Conservation (phyloP, 2,797 vertebrate genomes). For the Glossophaga mutica region DNA sequence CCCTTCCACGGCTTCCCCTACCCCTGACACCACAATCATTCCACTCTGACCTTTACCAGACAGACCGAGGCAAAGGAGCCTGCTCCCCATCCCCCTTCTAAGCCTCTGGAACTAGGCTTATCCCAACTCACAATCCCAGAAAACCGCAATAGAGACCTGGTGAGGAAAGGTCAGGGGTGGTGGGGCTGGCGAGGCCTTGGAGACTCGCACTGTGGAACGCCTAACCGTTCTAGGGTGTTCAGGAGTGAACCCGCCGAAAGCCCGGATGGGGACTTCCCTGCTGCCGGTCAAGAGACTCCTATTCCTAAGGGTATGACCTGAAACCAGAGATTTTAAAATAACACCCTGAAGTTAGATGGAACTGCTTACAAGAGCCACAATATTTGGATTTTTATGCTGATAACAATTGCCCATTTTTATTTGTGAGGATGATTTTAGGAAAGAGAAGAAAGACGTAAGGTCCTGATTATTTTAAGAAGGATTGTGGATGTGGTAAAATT, state of each 20-base stretch:
- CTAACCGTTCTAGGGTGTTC: not conserved
- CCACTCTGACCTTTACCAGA: conserved; percentile 55
- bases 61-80: not conserved
- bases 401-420: not conserved
- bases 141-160: not conserved
- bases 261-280: not conserved
- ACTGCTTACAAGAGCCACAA: not conserved
- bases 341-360: not conserved
- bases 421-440: not conserved
- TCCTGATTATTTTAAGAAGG: not conserved
- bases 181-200: not conserved
- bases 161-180: not conserved
- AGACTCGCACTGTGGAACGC: not conserved
- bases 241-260: not conserved
- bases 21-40: conserved; percentile 45
- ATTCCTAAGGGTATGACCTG: not conserved
- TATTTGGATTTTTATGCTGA: not conserved
- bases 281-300: not conserved
- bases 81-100: not conserved
- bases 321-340: not conserved
- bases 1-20: conserved; percentile 52
- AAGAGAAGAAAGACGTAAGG: not conserved
- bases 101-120: not conserved
- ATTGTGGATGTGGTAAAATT: not conserved
- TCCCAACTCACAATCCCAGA: not conserved